Percentiles rank a stretch among this genome's conserved stretches.
These are phyloP conservation scores for Sanderia malayensis DNA, from an alignment of 30 jellyfish, hydroid and myxozoan genomes.

Conservation along the genomic window DNA sequence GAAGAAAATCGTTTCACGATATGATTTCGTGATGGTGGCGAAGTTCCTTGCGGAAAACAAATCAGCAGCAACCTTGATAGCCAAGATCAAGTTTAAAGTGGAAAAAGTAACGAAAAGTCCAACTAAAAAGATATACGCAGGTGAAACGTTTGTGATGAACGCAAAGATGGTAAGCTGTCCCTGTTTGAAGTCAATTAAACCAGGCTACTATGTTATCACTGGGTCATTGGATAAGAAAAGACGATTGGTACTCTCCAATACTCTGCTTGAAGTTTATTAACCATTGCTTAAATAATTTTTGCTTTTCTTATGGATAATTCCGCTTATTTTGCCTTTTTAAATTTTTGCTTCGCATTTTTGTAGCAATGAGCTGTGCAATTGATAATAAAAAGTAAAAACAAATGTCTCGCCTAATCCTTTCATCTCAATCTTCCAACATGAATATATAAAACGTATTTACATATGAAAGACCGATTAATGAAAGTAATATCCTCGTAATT, in stretches of 20 bases:
- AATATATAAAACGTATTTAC: too few relatives aligned
- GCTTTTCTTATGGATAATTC: too few relatives aligned
- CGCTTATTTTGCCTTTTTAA: too few relatives aligned
- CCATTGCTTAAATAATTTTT: too few relatives aligned
- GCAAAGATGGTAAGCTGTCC: conserved; percentile 22
- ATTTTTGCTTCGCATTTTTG: too few relatives aligned
- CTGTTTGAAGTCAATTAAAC: conserved; percentile 15
- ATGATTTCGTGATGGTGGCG: conserved; percentile 15
- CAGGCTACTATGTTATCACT: conserved; percentile 27
- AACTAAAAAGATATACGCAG: not conserved
- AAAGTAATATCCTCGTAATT: too few relatives aligned
- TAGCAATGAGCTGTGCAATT: too few relatives aligned
- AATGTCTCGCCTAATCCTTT: too few relatives aligned
- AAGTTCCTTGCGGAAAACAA: conserved; percentile 6
- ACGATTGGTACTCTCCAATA: conserved; percentile 9
- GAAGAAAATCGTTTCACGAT: conserved; percentile 5
- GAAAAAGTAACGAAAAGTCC: conserved; percentile 16
- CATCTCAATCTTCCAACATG: too few relatives aligned
- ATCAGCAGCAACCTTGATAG: not conserved
- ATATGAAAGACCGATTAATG: too few relatives aligned
- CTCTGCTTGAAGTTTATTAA: conserved; percentile 14
- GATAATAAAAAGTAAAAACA: too few relatives aligned
- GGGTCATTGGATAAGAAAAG: conserved; percentile 26
- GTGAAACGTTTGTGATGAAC: conserved; percentile 8
- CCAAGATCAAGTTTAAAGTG: conserved; percentile 15